Conservation (phyloP, 2,888 invertebrate species). For the Macrophya alboannulata region DNA sequence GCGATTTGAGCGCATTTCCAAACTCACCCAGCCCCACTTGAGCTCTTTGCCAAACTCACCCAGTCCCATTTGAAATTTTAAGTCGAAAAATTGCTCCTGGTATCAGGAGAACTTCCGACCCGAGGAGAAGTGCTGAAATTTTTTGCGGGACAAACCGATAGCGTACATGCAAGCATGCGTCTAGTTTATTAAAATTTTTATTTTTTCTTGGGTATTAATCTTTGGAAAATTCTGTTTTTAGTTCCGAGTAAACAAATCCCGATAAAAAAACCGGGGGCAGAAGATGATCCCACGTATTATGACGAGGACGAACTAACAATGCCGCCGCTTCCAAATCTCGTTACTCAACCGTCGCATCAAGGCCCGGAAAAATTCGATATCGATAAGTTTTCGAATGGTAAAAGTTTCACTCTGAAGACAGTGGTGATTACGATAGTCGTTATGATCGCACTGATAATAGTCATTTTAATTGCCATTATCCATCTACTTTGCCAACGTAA, state of each 20-base stretch:
- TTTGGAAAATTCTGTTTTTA: conserved; percentile 63
- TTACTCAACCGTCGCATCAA: conserved; percentile 65
- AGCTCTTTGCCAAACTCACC: too few relatives aligned
- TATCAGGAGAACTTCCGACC: too few relatives aligned
- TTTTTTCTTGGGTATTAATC: conserved; percentile 3
- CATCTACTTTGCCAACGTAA: conserved; percentile 80
- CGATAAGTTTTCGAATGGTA: conserved; percentile 72
- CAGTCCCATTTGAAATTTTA: too few relatives aligned
- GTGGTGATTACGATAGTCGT: conserved; percentile 79
- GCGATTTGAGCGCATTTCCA: too few relatives aligned
- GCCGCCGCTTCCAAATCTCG: conserved; percentile 65
- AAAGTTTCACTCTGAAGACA: conserved; percentile 78
- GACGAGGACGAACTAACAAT: conserved; percentile 75
- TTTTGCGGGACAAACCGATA: too few relatives aligned
- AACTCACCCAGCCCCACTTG: too few relatives aligned
- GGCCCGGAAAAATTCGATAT: conserved; percentile 76
- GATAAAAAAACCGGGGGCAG: conserved; percentile 73
- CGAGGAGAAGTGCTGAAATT: too few relatives aligned
- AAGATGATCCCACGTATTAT: conserved; percentile 72
- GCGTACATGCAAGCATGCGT: too few relatives aligned
- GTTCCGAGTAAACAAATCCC: conserved; percentile 75
- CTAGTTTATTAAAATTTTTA: too few relatives aligned
- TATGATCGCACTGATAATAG: conserved; percentile 76
- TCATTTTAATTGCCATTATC: conserved; percentile 73
- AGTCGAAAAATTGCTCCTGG: too few relatives aligned